Conservation (phyloP, 2,888 invertebrate species). For the Amblyjoppa fuscipennis region DNA sequence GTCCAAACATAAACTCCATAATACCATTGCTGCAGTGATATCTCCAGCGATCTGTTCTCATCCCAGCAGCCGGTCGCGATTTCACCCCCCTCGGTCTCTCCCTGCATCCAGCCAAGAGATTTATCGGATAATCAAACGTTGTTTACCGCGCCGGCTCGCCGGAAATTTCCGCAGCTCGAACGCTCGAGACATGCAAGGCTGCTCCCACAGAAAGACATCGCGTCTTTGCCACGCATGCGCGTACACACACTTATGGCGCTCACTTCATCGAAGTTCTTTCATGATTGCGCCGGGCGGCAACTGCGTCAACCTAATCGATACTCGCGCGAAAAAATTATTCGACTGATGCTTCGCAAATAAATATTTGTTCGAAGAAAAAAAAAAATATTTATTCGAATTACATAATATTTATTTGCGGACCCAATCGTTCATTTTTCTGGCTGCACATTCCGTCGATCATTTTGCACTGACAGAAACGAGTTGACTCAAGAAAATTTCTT, state of each 20-base stretch:
- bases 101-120: neutral
- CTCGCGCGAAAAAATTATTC: neutral
- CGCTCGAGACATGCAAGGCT: constrained; percentile 16
- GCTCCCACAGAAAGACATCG: neutral
- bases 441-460: too few relatives aligned
- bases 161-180: constrained; percentile 43
- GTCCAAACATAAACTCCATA: neutral
- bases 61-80: neutral
- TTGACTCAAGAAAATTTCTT: too few relatives aligned
- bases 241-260: constrained; percentile 10
- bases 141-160: constrained; percentile 36
- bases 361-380: too few relatives aligned
- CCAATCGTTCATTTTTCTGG: too few relatives aligned
- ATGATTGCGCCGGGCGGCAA: neutral
- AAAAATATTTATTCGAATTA: too few relatives aligned
- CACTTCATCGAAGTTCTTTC: constrained; percentile 5
- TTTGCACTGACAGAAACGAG: too few relatives aligned
- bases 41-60: neutral
- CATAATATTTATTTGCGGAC: too few relatives aligned
- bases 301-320: neutral
- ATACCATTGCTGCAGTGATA: neutral
- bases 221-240: neutral
- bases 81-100: neutral
- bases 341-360: too few relatives aligned
- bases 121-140: constrained; percentile 53